Evolutionary conservation across 2,113 vertebrate species (phyloP).

Genomic region (Dasyprocta punctata): DNA sequence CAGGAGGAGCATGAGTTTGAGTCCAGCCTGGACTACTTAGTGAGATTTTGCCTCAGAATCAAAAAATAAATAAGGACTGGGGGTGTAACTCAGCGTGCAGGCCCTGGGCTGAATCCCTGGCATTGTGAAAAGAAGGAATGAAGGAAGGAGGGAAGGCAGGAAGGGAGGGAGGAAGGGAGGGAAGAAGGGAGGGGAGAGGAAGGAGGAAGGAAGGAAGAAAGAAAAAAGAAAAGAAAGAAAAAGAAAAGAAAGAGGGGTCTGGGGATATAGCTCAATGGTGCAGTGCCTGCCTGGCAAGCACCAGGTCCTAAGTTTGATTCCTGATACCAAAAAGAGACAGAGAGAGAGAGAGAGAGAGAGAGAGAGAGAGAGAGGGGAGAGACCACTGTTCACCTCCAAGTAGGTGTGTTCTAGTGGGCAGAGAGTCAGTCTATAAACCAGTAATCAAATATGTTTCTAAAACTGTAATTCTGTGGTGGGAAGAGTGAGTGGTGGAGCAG

Average conservation of each 20-base stretch:
- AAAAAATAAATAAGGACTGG: neutral
- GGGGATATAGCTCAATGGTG: no score
- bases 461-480: neutral
- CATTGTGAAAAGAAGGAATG: neutral
- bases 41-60: neutral
- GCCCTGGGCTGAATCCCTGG: neutral
- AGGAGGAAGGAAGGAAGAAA: neutral
- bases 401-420: neutral
- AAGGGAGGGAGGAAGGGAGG: neutral
- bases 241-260: no score
- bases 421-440: neutral
- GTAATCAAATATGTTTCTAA: neutral
- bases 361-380: neutral
- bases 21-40: neutral
- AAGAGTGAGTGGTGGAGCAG: no score
- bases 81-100: neutral
- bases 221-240: neutral
- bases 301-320: no score
- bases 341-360: no score
- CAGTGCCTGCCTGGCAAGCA: no score
- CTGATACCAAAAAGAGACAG: no score
- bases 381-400: fast-evolving
- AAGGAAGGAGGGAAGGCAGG: fast-evolving
- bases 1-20: neutral
- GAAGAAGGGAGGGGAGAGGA: neutral